A percentile compares a stretch with the other conserved stretches of the same genome.
These are phyloP conservation scores for Acronicta psi DNA, from an alignment of 2,888 invertebrate species.

Conservation along the genomic window DNA sequence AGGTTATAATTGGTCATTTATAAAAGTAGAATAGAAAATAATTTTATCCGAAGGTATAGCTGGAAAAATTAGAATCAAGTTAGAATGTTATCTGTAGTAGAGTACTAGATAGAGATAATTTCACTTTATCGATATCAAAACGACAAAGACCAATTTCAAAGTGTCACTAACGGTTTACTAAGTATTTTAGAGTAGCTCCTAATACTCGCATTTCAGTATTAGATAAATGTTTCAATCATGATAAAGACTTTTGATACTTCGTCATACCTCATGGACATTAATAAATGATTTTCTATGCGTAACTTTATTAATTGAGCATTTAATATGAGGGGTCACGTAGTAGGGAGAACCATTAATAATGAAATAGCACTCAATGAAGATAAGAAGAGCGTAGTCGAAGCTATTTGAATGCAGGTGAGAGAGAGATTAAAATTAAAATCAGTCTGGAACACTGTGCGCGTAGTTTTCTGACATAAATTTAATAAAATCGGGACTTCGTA, in stretches of 20 bases:
- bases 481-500: too few species aligned
- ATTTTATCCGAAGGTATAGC: too few species aligned
- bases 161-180: too few species aligned
- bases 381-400: constrained; percentile 17
- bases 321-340: constrained; percentile 29
- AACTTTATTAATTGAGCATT: constrained; percentile 32
- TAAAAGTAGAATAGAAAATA: too few species aligned
- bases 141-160: too few species aligned
- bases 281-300: constrained; percentile 15
- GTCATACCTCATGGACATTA: constrained; percentile 7
- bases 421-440: too few species aligned
- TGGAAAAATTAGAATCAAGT: too few species aligned
- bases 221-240: background rate
- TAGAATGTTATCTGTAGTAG: too few species aligned
- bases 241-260: constrained; percentile 20
- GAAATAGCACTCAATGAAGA: constrained; percentile 44
- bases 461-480: too few species aligned
- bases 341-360: constrained; percentile 35
- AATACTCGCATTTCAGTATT: background rate
- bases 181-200: too few species aligned
- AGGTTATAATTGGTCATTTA: constrained; percentile 29
- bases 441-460: too few species aligned
- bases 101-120: too few species aligned
- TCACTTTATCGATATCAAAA: background rate
- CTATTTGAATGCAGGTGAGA: constrained; percentile 42